Evolutionary conservation across 1,140 invertebrate species (phyloP).

Genomic region (Bombus sylvicola): DNA sequence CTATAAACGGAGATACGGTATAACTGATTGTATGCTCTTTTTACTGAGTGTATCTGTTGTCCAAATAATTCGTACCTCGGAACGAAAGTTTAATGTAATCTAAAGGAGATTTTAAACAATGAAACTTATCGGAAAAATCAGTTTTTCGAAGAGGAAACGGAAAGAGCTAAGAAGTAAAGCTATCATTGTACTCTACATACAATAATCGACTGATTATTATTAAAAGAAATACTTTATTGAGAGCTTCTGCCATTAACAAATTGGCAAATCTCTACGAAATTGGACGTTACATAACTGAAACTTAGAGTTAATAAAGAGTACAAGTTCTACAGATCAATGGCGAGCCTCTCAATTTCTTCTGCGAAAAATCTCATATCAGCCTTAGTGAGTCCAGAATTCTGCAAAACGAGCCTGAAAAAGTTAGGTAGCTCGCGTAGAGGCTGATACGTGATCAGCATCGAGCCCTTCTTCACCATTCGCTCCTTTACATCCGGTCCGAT

Average conservation of each 20-base stretch:
- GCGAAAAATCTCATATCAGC: conserved; percentile 94
- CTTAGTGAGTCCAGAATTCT: conserved; percentile 92
- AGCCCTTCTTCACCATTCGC: conserved; percentile 96
- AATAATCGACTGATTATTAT: neutral
- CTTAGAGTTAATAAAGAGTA: neutral
- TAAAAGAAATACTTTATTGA: conserved; percentile 23
- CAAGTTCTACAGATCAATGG: conserved; percentile 85
- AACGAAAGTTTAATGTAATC: neutral
- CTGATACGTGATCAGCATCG: conserved; percentile 98
- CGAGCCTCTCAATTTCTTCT: conserved; percentile 92
- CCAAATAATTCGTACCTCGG: neutral
- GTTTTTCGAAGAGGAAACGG: neutral
- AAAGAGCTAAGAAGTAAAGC: neutral
- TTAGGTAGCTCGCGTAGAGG: conserved; percentile 91
- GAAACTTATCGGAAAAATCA: neutral
- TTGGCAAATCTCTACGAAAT: neutral
- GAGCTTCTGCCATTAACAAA: neutral
- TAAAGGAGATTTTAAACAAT: neutral
- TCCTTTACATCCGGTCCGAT: conserved; percentile 97
- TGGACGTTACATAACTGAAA: neutral
- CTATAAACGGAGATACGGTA: neutral
- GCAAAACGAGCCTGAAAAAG: conserved; percentile 97
- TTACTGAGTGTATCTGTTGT: neutral
- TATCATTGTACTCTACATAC: neutral
- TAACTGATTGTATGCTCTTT: neutral